phyloP scores from a whole-genome alignment of 30 jellyfish, hydroid and myxozoan species.

The Nemopilema nomurai region DNA sequence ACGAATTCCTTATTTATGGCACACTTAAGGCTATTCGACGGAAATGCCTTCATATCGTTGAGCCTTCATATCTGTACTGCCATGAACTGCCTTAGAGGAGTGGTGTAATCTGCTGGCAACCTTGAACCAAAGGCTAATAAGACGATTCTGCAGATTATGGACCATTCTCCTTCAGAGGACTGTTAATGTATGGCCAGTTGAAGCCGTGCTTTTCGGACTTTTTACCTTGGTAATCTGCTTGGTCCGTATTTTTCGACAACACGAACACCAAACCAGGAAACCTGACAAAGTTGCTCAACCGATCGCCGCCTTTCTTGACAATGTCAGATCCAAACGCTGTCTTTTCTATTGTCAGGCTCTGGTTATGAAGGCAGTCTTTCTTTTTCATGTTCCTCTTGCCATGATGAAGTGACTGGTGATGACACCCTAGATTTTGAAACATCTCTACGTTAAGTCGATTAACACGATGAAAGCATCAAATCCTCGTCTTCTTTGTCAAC shows the following conservation, averaged over 20 bases:
- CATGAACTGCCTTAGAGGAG: too few relatives aligned
- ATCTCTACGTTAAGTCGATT: neutral
- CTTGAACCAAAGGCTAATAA: too few relatives aligned
- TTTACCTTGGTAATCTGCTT: neutral
- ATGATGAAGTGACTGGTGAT: neutral
- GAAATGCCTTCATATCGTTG: too few relatives aligned
- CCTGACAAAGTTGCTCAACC: neutral
- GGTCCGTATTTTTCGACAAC: constrained; percentile 8
- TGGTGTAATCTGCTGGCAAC: too few relatives aligned
- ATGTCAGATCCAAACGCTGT: neutral
- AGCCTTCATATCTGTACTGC: too few relatives aligned
- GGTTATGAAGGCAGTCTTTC: neutral
- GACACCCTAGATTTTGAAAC: neutral
- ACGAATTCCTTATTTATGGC: too few relatives aligned
- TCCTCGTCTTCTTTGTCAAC: too few relatives aligned
- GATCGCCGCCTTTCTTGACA: neutral
- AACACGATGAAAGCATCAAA: neutral
- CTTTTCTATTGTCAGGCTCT: neutral
- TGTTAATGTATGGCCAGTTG: too few relatives aligned
- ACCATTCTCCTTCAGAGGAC: too few relatives aligned
- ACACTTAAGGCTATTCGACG: too few relatives aligned
- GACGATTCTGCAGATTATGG: too few relatives aligned
- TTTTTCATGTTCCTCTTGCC: neutral
- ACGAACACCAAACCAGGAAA: constrained; percentile 40
- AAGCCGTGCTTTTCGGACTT: too few relatives aligned